Conservation (phyloP, 2,113 vertebrate genomes). For the Mormoops blainvillei region DNA sequence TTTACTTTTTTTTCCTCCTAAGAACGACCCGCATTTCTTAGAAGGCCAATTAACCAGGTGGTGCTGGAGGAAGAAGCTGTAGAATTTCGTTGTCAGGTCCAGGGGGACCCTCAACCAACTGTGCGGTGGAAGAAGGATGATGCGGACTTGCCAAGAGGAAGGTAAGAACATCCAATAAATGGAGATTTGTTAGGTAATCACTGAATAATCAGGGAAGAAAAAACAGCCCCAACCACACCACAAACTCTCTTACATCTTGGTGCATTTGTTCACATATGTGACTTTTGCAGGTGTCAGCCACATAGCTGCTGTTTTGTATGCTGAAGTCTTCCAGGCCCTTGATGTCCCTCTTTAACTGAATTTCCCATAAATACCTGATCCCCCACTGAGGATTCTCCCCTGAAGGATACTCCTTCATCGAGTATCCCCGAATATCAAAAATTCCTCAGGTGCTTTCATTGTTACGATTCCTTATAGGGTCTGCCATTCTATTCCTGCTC, state of each 20-base stretch:
- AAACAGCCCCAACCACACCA: fast-evolving
- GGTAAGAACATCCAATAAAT: conserved; percentile 76
- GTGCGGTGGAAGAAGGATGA: conserved; percentile 98
- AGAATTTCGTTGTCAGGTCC: conserved; percentile 97
- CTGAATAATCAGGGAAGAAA: not conserved
- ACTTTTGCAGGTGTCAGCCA: not conserved
- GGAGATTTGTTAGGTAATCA: not conserved
- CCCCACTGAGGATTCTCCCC: too few species aligned
- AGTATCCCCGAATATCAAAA: not conserved
- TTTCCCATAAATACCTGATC: not conserved
- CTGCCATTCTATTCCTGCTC: not conserved
- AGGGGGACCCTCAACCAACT: conserved; percentile 95
- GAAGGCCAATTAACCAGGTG: conserved; percentile 97
- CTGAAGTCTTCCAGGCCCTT: not conserved
- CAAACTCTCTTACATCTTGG: not conserved
- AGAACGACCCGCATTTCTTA: conserved; percentile 96
- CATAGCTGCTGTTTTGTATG: not conserved
- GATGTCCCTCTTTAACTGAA: not conserved
- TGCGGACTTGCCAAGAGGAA: conserved; percentile 91
- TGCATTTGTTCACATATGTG: not conserved
- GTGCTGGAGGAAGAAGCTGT: conserved; percentile 94
- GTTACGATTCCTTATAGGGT: too few species aligned
- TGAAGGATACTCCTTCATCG: too few species aligned
- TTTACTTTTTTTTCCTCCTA: conserved; percentile 47
- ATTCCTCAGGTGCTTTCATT: not conserved